phyloP scores from a whole-genome alignment of 2,888 invertebrate species.

The Drosophila subsilvestris region DNA sequence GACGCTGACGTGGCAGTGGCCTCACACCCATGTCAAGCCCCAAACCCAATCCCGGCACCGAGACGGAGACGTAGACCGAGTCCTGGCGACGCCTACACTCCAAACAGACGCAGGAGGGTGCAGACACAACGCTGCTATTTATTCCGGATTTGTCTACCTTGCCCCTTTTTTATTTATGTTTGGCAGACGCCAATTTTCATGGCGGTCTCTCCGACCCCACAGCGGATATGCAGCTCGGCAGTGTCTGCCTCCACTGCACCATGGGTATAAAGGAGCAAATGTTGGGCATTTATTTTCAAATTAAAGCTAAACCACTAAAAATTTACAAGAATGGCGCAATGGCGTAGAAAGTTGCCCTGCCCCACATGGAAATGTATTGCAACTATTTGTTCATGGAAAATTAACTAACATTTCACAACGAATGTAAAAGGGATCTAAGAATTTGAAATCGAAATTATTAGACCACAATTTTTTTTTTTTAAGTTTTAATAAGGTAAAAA shows the following conservation, averaged over 20 bases:
- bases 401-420: too few species aligned
- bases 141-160: constrained; percentile 81
- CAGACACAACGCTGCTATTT: constrained; percentile 79
- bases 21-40: constrained; percentile 33
- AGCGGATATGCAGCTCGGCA: constrained; percentile 54
- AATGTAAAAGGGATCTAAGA: too few species aligned
- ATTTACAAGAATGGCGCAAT: too few species aligned
- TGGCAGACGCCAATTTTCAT: constrained; percentile 80
- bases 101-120: constrained; percentile 29
- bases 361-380: too few species aligned
- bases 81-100: constrained; percentile 19
- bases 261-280: too few species aligned
- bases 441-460: too few species aligned
- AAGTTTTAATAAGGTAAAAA: too few species aligned
- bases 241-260: constrained; percentile 11
- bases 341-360: too few species aligned
- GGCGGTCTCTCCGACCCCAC: constrained; percentile 54
- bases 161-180: constrained; percentile 73
- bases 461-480: too few species aligned
- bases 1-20: constrained; percentile 61
- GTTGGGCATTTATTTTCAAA: too few species aligned
- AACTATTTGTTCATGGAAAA: too few species aligned
- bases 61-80: constrained; percentile 3
- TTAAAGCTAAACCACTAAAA: too few species aligned
- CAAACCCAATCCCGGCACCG: constrained; percentile 39